These are phyloP conservation scores for Saccopteryx bilineata DNA, from an alignment of 2,113 vertebrate genomes.

Conservation along the genomic window DNA sequence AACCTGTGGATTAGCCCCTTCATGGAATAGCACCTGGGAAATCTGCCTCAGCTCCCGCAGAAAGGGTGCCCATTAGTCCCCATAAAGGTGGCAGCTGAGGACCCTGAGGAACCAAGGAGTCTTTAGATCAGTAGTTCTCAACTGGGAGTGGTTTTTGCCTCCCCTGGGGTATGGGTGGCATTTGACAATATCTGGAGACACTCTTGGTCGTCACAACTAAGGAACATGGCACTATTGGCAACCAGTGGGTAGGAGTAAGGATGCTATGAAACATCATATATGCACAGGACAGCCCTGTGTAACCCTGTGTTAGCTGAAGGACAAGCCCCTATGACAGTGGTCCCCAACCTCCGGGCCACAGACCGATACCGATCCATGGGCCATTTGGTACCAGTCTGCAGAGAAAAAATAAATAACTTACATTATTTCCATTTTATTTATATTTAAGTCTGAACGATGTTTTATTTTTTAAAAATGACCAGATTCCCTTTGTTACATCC, in stretches of 20 bases:
- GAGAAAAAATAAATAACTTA: no score
- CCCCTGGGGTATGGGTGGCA: not conserved
- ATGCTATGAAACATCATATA: not conserved
- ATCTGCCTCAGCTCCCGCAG: not conserved
- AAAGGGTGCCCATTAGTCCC: no score
- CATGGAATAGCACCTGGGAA: not conserved
- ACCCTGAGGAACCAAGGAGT: not conserved
- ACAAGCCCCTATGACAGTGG: not conserved
- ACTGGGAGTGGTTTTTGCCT: not conserved
- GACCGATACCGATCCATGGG: no score
- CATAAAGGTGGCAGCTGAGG: not conserved
- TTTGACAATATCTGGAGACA: not conserved
- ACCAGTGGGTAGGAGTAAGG: not conserved
- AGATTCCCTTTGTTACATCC: no score
- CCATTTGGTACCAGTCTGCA: no score
- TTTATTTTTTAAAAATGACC: no score
- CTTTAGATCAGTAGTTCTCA: not conserved
- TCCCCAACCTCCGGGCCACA: no score
- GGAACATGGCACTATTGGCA: no score
- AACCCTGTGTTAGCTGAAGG: not conserved
- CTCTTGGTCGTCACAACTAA: not conserved
- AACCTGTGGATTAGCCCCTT: not conserved
- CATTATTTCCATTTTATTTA: no score
- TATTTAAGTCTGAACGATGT: no score
- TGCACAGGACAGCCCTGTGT: no score